phyloP scores from a whole-genome alignment of 2,797 vertebrate species.

The Lepilemur ruficaudatus region DNA sequence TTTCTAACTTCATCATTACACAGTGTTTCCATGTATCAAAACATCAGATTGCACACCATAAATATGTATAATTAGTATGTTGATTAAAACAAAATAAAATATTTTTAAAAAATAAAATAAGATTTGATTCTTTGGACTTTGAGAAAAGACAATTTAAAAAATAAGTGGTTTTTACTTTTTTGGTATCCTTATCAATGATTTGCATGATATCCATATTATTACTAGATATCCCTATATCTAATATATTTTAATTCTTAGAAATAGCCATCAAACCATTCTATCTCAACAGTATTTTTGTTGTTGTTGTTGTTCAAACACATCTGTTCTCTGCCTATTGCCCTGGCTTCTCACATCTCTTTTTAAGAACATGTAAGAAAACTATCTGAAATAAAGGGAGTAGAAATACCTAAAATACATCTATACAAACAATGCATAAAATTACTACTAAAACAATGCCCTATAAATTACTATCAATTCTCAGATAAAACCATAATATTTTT shows the following conservation, averaged over 20 bases:
- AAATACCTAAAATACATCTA: not conserved
- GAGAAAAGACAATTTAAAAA: not conserved
- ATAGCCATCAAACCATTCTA: not conserved
- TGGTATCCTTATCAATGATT: not conserved
- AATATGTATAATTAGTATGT: not conserved
- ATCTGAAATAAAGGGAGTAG: not conserved
- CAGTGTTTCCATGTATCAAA: not conserved
- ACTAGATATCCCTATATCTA: not conserved
- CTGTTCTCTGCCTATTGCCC: not conserved
- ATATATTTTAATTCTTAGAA: not conserved
- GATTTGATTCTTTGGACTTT: constrained; percentile 4
- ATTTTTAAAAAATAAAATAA: constrained; percentile 8
- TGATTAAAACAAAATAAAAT: not conserved
- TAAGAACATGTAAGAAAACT: not conserved
- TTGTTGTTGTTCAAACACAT: not conserved
- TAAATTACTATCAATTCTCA: not conserved
- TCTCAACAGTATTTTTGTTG: not conserved
- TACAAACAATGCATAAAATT: not conserved
- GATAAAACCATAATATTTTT: not conserved
- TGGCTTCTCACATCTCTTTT: not conserved
- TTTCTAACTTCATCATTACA: not conserved
- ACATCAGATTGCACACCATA: not conserved
- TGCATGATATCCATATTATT: not conserved
- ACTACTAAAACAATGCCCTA: not conserved
- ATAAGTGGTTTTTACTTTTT: not conserved